Evolutionary conservation across 2,797 vertebrate species (phyloP).

Genomic region (Galaxias olidus): DNA sequence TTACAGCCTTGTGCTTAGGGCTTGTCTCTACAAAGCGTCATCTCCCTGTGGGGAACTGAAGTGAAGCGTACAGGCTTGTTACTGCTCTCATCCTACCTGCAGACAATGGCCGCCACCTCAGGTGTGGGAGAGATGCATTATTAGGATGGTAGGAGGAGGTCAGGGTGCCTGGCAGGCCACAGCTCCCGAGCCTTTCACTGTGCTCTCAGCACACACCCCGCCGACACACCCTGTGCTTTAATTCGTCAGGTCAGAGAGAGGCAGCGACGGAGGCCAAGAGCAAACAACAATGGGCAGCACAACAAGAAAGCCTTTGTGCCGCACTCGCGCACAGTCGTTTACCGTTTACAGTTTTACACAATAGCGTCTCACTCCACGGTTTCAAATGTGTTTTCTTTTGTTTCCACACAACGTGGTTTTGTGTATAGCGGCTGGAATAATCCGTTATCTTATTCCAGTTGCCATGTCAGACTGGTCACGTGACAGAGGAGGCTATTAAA

Average conservation of each 20-base stretch:
- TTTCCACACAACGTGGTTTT: too few species aligned
- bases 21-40: conserved; percentile 32
- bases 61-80: conserved; percentile 39
- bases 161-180: conserved; percentile 32
- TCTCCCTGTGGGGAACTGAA: conserved; percentile 21
- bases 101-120: too few species aligned
- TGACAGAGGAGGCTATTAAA: conserved; percentile 4
- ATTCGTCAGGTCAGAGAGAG: conserved; percentile 19
- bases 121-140: neutral
- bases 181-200: conserved; percentile 33
- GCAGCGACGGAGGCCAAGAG: conserved; percentile 37
- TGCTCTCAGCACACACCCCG: conserved; percentile 25
- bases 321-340: too few species aligned
- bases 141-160: conserved; percentile 12
- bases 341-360: too few species aligned
- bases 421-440: too few species aligned
- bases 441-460: too few species aligned
- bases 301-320: too few species aligned
- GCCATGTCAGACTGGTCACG: neutral
- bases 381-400: too few species aligned
- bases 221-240: conserved; percentile 49
- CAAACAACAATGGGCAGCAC: too few species aligned
- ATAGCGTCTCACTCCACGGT: too few species aligned
- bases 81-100: conserved; percentile 29
- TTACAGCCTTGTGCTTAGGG: conserved; percentile 29